A percentile compares a stretch with the other conserved stretches of the same genome.
Conservation (phyloP, 2,888 invertebrate genomes). For the Nymphalis polychloros region DNA sequence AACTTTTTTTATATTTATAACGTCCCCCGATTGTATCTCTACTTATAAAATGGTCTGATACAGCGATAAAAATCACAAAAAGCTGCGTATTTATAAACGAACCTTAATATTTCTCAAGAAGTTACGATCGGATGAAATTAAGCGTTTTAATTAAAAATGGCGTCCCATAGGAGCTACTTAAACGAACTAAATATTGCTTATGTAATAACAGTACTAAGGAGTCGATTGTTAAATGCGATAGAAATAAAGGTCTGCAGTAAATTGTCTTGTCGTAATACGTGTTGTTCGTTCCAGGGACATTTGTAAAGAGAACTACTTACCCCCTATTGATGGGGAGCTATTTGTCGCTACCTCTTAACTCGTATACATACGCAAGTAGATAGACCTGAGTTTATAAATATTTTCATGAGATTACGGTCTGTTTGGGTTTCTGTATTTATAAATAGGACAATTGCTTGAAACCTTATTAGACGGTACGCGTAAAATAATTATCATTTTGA, state of each 20-base stretch:
- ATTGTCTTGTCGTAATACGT: slow-evolving; percentile 48
- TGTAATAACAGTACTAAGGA: slow-evolving; percentile 21
- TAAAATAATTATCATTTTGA: neutral
- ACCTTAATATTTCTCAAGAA: slow-evolving; percentile 36
- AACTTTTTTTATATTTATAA: neutral
- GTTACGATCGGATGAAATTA: slow-evolving; percentile 33
- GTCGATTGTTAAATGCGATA: slow-evolving; percentile 44
- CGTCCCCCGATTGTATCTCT: neutral
- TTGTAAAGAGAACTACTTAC: slow-evolving; percentile 48
- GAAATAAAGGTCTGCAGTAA: slow-evolving; percentile 46
- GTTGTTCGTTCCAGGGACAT: slow-evolving; percentile 44
- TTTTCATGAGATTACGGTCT: slow-evolving; percentile 33
- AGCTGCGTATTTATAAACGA: slow-evolving; percentile 24
- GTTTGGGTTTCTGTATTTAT: slow-evolving; percentile 26
- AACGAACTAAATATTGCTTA: slow-evolving; percentile 25
- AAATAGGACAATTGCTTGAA: slow-evolving; percentile 26
- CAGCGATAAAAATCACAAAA: slow-evolving; percentile 16
- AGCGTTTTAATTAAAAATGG: slow-evolving; percentile 38
- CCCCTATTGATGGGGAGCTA: slow-evolving; percentile 46
- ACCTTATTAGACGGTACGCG: slow-evolving; percentile 15
- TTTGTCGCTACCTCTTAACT: slow-evolving; percentile 46
- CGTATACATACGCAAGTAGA: slow-evolving; percentile 31
- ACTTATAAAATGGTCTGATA: slow-evolving; percentile 5
- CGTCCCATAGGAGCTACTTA: slow-evolving; percentile 29
- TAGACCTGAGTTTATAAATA: slow-evolving; percentile 24